These are phyloP conservation scores for Cyphomyrus plagiostoma DNA, from an alignment of 2,113 vertebrate genomes.

Conservation along the genomic window DNA sequence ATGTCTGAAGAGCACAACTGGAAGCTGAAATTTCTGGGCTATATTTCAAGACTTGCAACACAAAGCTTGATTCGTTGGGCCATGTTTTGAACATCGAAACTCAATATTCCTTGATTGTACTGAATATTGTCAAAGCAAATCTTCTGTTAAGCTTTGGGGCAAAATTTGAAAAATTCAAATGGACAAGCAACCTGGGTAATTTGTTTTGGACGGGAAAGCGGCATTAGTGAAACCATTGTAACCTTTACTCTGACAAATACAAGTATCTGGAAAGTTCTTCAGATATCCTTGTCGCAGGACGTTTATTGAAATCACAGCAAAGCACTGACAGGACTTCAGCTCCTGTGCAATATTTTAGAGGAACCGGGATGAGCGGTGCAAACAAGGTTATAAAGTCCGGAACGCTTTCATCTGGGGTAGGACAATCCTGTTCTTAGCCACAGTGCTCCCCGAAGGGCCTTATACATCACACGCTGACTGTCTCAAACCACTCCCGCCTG, in stretches of 20 bases:
- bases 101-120: background rate
- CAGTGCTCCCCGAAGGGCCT: conserved; percentile 61
- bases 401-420: background rate
- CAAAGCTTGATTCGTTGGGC: background rate
- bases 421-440: conserved; percentile 58
- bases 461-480: conserved; percentile 75
- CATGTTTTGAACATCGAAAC: background rate
- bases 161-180: background rate
- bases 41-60: background rate
- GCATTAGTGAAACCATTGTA: background rate
- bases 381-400: conserved; percentile 1
- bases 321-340: background rate
- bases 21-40: background rate
- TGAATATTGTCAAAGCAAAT: background rate
- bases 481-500: conserved; percentile 71
- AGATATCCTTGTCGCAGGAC: background rate
- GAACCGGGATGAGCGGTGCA: conserved; percentile 42
- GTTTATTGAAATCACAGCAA: background rate
- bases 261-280: background rate
- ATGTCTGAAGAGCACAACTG: background rate
- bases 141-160: background rate
- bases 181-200: background rate
- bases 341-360: background rate
- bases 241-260: background rate
- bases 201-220: background rate